These are phyloP conservation scores for Calyptomena viridis DNA, from an alignment of 2,113 vertebrate species.

Conservation along the genomic window DNA sequence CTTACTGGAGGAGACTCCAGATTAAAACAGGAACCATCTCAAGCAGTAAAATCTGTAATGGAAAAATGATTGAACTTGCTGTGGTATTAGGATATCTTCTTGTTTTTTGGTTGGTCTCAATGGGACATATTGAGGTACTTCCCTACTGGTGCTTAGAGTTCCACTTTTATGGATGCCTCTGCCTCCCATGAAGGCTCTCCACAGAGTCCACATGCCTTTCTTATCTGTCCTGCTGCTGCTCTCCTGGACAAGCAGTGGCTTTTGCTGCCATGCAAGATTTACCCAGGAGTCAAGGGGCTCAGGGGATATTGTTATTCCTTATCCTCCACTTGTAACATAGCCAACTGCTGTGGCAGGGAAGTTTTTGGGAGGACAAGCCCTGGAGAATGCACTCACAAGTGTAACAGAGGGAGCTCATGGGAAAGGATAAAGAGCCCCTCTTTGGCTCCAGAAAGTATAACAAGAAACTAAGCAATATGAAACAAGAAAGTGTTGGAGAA, in stretches of 20 bases:
- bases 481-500: background rate
- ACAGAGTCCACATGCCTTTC: background rate
- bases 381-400: background rate
- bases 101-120: background rate
- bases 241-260: background rate
- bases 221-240: background rate
- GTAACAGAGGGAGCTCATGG: background rate
- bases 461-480: constrained; percentile 9
- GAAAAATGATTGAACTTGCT: background rate
- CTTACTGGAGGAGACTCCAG: background rate
- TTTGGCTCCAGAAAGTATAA: background rate
- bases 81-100: background rate
- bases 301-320: background rate
- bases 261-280: background rate
- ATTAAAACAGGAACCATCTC: background rate
- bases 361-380: background rate
- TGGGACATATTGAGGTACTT: background rate
- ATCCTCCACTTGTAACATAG: background rate
- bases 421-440: background rate
- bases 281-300: background rate
- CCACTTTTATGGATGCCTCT: background rate
- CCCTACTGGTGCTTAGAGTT: background rate
- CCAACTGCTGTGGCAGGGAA: background rate
- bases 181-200: background rate
- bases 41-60: background rate